These are phyloP conservation scores for Neomonachus schauinslandi DNA, from an alignment of 2,113 vertebrate species.

Conservation along the genomic window DNA sequence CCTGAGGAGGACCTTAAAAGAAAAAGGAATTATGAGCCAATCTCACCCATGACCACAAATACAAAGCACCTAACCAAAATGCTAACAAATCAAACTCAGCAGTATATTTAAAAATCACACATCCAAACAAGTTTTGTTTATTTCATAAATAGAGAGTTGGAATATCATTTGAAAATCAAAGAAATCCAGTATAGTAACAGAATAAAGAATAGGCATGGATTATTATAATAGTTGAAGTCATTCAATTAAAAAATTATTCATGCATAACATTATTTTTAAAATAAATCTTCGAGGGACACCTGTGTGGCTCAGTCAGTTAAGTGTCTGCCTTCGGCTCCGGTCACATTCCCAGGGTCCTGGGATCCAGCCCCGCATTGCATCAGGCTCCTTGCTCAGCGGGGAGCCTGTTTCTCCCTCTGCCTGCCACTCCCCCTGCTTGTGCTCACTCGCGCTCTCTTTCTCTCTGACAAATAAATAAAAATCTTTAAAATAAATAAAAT, in stretches of 20 bases:
- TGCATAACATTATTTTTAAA: neutral
- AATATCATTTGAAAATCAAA: constrained; percentile 13
- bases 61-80: neutral
- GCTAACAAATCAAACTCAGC: neutral
- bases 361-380: no score
- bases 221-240: neutral
- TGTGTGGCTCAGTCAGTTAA: no score
- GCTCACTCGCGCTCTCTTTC: no score
- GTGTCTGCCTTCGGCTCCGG: no score
- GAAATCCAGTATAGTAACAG: neutral
- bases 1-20: neutral
- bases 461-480: no score
- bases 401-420: no score
- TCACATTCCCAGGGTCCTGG: no score
- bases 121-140: neutral
- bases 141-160: neutral
- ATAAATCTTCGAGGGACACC: neutral
- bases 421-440: no score
- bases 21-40: neutral
- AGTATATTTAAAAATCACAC: neutral
- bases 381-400: no score
- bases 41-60: neutral
- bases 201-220: neutral
- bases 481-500: no score
- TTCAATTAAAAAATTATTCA: neutral